Conservation (phyloP, 2,888 invertebrate genomes). For the Esperia sulphurella region DNA sequence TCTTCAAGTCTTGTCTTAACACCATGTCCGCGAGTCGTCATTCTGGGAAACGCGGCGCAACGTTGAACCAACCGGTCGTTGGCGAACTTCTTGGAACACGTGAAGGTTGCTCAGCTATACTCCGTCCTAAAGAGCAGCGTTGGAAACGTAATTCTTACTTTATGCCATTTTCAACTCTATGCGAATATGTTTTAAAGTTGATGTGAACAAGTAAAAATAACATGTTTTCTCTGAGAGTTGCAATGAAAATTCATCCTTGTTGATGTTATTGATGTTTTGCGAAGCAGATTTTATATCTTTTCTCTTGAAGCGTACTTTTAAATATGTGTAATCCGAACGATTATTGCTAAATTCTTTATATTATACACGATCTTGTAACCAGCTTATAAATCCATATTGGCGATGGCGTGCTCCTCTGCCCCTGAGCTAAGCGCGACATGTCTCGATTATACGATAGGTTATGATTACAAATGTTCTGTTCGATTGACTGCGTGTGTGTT, state of each 20-base stretch:
- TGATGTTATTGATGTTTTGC: background rate
- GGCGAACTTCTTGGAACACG: conserved; percentile 57
- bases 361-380: conserved; percentile 6
- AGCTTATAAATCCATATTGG: no score
- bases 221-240: background rate
- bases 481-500: no score
- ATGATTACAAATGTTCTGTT: no score
- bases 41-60: conserved; percentile 49
- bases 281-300: background rate
- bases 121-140: conserved; percentile 9
- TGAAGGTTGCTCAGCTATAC: conserved; percentile 62
- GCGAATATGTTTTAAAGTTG: background rate
- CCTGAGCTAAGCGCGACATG: no score
- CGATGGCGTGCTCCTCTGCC: no score
- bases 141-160: background rate
- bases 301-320: conserved; percentile 26
- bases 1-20: background rate
- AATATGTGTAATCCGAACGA: conserved; percentile 49
- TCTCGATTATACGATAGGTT: no score
- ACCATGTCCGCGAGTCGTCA: conserved; percentile 36
- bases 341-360: conserved; percentile 58
- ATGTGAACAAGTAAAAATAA: no score
- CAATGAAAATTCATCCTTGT: background rate
- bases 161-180: background rate
- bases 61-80: conserved; percentile 34